Evolutionary conservation across 2,113 vertebrate genomes (phyloP).

Genomic region (Podarcis raffonei): DNA sequence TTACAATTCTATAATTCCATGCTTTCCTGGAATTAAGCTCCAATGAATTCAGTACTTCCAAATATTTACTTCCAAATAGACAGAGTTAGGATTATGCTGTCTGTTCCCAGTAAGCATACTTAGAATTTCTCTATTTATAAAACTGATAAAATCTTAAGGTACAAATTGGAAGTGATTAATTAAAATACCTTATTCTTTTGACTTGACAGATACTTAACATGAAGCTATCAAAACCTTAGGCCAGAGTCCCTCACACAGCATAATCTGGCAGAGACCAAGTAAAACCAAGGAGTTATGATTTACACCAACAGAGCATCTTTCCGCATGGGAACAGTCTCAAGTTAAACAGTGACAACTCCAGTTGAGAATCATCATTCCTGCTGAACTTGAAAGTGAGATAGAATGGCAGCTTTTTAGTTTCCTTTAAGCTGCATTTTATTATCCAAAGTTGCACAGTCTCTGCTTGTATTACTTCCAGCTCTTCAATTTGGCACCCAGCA

Average conservation of each 20-base stretch:
- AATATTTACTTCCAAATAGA: not conserved
- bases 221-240: not conserved
- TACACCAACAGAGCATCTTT: not conserved
- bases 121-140: not conserved
- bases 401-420: not conserved
- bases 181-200: not conserved
- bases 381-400: not conserved
- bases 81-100: not conserved
- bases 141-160: not conserved
- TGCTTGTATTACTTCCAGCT: not conserved
- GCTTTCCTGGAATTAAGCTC: not conserved
- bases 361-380: not conserved
- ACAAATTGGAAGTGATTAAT: not conserved
- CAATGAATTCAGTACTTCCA: not conserved
- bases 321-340: not conserved
- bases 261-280: not conserved
- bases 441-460: not conserved
- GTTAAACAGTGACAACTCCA: fast-evolving
- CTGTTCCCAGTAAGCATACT: conserved; percentile 12
- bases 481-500: not conserved
- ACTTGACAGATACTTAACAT: not conserved
- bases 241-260: not conserved
- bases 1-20: not conserved
- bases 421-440: not conserved
- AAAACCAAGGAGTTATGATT: not conserved